Evolutionary conservation across 2,888 invertebrate species (phyloP).

Genomic region (Chalcosyrphus nemorum): DNA sequence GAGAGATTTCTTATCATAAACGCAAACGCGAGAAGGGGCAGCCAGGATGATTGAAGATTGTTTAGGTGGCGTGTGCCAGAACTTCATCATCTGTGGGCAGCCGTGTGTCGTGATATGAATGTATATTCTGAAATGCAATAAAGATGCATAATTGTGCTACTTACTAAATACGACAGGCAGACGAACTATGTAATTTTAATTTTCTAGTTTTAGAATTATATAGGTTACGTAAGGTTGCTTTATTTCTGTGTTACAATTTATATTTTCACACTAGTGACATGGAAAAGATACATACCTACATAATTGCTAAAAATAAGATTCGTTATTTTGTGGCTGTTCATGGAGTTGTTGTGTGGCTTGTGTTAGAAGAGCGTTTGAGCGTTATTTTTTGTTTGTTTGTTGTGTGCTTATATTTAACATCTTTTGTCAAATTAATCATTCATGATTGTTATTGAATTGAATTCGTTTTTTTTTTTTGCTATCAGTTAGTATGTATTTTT

Average conservation of each 20-base stretch:
- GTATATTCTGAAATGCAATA: conserved; percentile 19
- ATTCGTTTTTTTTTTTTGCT: not conserved
- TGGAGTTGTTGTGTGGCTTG: not conserved
- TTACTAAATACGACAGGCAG: conserved; percentile 3
- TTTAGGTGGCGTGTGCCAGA: conserved; percentile 40
- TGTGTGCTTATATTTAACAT: conserved; percentile 9
- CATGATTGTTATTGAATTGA: not conserved
- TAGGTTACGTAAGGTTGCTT: conserved; percentile 30
- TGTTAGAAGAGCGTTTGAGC: not conserved
- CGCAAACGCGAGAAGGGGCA: not conserved
- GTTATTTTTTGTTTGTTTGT: not conserved
- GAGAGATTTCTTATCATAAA: conserved; percentile 9
- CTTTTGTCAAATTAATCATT: conserved; percentile 7
- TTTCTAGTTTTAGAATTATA: conserved; percentile 18
- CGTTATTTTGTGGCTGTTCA: conserved; percentile 15
- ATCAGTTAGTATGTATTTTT: not conserved
- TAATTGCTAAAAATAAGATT: conserved; percentile 15
- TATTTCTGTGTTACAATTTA: conserved; percentile 18
- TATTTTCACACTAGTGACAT: conserved; percentile 4
- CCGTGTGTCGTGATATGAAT: not conserved
- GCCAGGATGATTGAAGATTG: not conserved
- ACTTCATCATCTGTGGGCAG: conserved; percentile 20
- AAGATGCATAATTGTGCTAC: conserved; percentile 20
- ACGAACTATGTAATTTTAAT: conserved; percentile 2
- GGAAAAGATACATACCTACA: not conserved